Evolutionary conservation across 2,888 invertebrate species (phyloP).

Genomic region (Hirtodrosophila confusa): DNA sequence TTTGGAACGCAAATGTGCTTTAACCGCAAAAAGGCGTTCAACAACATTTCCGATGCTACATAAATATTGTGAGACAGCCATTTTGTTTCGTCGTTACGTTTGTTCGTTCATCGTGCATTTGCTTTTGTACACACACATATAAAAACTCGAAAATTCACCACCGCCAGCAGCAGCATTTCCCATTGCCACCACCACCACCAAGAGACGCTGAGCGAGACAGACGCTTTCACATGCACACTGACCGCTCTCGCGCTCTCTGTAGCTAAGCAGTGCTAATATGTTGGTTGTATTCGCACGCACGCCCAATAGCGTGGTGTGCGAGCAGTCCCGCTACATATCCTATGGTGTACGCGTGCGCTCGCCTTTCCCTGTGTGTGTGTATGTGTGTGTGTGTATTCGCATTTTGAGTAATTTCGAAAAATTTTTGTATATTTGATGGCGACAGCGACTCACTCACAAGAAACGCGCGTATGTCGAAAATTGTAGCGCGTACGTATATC

Average conservation of each 20-base stretch:
- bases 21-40: slow-evolving; percentile 24
- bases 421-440: slow-evolving; percentile 83
- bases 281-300: slow-evolving; percentile 54
- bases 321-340: slow-evolving; percentile 43
- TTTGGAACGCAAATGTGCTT: slow-evolving; percentile 17
- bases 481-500: slow-evolving; percentile 79
- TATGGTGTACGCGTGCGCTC: slow-evolving; percentile 68
- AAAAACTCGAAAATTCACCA: slow-evolving; percentile 52
- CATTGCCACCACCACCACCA: slow-evolving; percentile 41
- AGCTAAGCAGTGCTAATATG: slow-evolving; percentile 32
- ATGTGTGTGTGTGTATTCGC: slow-evolving; percentile 75
- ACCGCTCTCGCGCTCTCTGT: slow-evolving; percentile 51
- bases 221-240: slow-evolving; percentile 39
- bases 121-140: slow-evolving; percentile 43
- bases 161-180: slow-evolving; percentile 46
- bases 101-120: slow-evolving; percentile 51
- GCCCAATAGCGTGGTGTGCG: slow-evolving; percentile 28
- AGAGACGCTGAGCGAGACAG: slow-evolving; percentile 31
- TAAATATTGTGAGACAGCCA: slow-evolving; percentile 74
- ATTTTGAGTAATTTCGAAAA: slow-evolving; percentile 81
- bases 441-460: slow-evolving; percentile 78
- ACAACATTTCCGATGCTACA: slow-evolving; percentile 30
- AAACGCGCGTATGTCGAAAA: slow-evolving; percentile 84
- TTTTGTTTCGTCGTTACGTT: slow-evolving; percentile 78
- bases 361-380: slow-evolving; percentile 36